These are phyloP conservation scores for Sebastes hopkinsi DNA, from an alignment of 2,797 vertebrate species.

Conservation along the genomic window DNA sequence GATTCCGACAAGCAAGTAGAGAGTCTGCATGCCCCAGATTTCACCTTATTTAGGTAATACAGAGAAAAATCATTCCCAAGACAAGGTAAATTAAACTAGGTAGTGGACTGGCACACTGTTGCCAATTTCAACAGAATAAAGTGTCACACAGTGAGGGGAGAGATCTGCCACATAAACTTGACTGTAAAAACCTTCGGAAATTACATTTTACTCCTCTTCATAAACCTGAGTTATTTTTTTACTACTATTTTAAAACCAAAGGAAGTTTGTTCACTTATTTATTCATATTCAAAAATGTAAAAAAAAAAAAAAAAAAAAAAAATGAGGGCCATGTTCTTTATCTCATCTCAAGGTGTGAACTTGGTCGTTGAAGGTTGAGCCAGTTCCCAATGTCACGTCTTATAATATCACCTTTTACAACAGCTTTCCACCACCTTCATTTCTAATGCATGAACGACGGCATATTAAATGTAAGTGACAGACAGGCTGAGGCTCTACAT, in stretches of 20 bases:
- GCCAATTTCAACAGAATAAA: constrained; percentile 45
- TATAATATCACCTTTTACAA: constrained; percentile 60
- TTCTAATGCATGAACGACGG: constrained; percentile 70
- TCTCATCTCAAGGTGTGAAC: constrained; percentile 42
- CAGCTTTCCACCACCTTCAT: constrained; percentile 54
- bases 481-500: constrained; percentile 69
- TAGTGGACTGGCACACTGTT: constrained; percentile 58
- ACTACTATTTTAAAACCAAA: not conserved
- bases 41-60: constrained; percentile 89
- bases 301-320: not conserved
- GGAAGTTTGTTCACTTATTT: constrained; percentile 6
- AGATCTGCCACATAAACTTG: constrained; percentile 17
- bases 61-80: constrained; percentile 76
- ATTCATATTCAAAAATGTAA: not conserved
- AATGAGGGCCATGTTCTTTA: constrained; percentile 6
- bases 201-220: constrained; percentile 40
- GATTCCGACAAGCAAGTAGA: constrained; percentile 84
- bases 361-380: constrained; percentile 42
- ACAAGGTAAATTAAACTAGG: constrained; percentile 76
- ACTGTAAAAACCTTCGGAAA: constrained; percentile 29
- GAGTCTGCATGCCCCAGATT: constrained; percentile 85
- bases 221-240: constrained; percentile 25
- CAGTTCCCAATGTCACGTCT: constrained; percentile 46
- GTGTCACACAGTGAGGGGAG: not conserved
- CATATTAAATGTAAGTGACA: constrained; percentile 68